Base-by-base conservation (phyloP, 2,888 invertebrate genomes). In the Noctua pronuba region DNA sequence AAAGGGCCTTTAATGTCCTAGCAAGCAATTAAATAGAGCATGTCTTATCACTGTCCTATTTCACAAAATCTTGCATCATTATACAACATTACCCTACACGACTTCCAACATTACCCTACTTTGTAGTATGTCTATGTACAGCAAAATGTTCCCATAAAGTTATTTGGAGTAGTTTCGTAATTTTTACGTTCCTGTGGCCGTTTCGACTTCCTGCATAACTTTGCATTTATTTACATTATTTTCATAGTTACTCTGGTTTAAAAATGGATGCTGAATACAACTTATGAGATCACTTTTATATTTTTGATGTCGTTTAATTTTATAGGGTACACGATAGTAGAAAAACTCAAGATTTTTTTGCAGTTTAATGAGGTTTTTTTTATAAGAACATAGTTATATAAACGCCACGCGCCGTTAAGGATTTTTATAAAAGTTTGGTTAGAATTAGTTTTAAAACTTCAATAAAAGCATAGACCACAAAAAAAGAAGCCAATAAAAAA, bases 191-290 rank as follows among this genome's bases (percentile, higher is more conserved):
- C 66, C 70, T 70, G 38, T 55, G 80, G n/a, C n/a, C 38, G 55
- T 77, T 80, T 60, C n/a, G 38, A 79, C 87, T 89, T 89, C 86
- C 86, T 82, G 75, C 77, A 81, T 82, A 83, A 77, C 69, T 88
- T 84, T 81, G 73, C 73, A 80, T 86, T 46, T 68, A 82, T 79
- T 85, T 75, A 77, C 74, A 82, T 86, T 79, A 77, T 72, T 77
- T 80, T 75, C 52, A 74, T 73, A 73, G 41, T 73, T 67, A 49
- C 35, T 28, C 41, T 75, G 21, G 28, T 74, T 77, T 82, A 82
- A 82, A 69, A 69, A 77, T 77, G 71, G 78, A 55, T 49, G 46
- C 41, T 44, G 41, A 60, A n/a, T 41, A 24, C 64, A 68, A 58
- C 11, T 44, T 58, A 60, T 71, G 67, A 66, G 73, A 69, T 44